A percentile compares a stretch with the other conserved stretches of the same genome.
These are phyloP conservation scores for Silurus meridionalis DNA, from an alignment of 2,113 vertebrate species.

Conservation along the genomic window DNA sequence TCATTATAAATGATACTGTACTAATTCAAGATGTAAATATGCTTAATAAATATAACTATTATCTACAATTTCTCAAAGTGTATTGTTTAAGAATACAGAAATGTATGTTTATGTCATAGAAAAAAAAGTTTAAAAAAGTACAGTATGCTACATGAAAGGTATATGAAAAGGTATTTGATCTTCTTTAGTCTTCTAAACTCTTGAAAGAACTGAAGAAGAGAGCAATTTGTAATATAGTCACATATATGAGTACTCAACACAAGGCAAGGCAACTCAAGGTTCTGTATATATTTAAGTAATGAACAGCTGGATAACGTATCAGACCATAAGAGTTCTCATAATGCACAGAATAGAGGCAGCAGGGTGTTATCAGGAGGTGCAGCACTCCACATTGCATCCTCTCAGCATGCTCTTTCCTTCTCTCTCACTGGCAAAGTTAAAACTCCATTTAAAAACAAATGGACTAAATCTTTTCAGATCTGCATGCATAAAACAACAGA, in stretches of 20 bases:
- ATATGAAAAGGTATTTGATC: neutral
- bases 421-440: conserved; percentile 42
- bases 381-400: conserved; percentile 46
- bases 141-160: neutral
- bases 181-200: neutral
- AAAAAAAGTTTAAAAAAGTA: neutral
- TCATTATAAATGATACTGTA: neutral
- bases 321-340: neutral
- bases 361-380: conserved; percentile 53
- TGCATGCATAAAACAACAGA: conserved; percentile 59
- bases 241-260: neutral
- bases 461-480: conserved; percentile 51
- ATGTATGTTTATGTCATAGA: neutral
- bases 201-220: neutral
- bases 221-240: neutral
- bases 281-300: conserved; percentile 28
- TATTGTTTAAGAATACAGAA: neutral
- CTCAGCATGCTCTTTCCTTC: conserved; percentile 33
- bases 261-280: conserved; percentile 7
- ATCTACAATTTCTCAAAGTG: neutral
- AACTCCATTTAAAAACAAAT: conserved; percentile 57
- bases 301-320: conserved; percentile 33
- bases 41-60: neutral
- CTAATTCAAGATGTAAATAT: neutral
- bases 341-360: conserved; percentile 1